These are phyloP conservation scores for Acanthornis magna DNA, from an alignment of 2,797 vertebrate genomes.

Conservation along the genomic window DNA sequence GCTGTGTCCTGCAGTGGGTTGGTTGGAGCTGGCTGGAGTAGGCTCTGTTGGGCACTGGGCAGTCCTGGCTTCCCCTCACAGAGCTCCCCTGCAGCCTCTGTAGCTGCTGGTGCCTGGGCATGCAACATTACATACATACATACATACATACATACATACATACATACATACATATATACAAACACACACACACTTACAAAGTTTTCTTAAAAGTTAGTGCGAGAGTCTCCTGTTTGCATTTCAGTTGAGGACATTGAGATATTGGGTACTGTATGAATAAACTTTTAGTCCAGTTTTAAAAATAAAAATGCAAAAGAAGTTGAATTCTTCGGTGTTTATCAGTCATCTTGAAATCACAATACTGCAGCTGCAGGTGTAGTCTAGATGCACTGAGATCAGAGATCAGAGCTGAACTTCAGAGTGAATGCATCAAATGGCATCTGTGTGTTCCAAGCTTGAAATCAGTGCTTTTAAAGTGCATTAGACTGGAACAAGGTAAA, in stretches of 20 bases:
- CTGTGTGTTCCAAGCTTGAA: not conserved
- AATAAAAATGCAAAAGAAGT: not conserved
- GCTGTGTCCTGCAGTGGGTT: not conserved
- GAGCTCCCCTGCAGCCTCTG: not conserved
- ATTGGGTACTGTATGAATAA: not conserved
- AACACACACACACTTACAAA: no score
- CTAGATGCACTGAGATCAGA: not conserved
- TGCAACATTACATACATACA: no score
- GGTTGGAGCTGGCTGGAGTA: not conserved
- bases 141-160: no score
- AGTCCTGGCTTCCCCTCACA: not conserved
- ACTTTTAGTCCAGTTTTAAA: not conserved
- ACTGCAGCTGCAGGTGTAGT: not conserved
- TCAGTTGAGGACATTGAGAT: not conserved
- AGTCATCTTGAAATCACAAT: not conserved
- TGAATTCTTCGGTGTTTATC: not conserved
- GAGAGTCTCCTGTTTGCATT: not conserved
- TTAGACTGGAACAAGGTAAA: not conserved
- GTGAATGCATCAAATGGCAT: not conserved
- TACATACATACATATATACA: no score
- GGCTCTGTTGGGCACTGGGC: not conserved
- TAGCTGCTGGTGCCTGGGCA: accelerated
- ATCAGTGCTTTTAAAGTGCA: not conserved
- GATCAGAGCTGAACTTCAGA: not conserved
- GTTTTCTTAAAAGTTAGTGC: not conserved